A percentile compares a stretch with the other conserved stretches of the same genome.
Conservation (phyloP, 2,113 vertebrate genomes). For the Leucosticte australis region DNA sequence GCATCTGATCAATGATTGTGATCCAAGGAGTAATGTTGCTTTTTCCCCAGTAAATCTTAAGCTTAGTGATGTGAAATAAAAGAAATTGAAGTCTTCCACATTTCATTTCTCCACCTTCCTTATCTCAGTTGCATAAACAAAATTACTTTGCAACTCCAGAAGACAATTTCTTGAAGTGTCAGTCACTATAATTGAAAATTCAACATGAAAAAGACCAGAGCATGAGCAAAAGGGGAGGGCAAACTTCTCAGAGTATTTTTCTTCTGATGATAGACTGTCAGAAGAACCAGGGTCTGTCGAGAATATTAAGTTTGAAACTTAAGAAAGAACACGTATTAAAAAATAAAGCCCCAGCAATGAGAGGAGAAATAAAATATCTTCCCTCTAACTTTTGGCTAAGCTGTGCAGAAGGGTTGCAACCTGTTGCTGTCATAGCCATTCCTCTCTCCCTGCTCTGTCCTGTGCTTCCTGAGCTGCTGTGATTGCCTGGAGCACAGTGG, state of each 20-base stretch:
- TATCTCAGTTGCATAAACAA: neutral
- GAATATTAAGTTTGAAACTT: neutral
- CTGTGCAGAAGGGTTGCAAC: neutral
- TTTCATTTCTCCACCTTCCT: neutral
- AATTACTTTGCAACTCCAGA: neutral
- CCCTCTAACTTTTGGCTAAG: neutral
- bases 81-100: neutral
- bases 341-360: neutral
- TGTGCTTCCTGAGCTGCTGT: neutral
- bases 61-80: conserved; percentile 15
- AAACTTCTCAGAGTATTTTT: neutral
- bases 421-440: conserved; percentile 8
- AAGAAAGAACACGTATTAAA: neutral
- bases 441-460: neutral
- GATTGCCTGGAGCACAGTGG: neutral
- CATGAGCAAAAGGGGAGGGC: neutral
- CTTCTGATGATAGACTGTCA: neutral
- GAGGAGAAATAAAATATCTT: neutral
- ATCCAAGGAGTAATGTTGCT: neutral
- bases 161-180: conserved; percentile 18
- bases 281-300: neutral
- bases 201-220: neutral
- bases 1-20: neutral
- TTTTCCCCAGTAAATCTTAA: neutral
- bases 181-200: conserved; percentile 3